These are phyloP conservation scores for Halictus quadricinctus DNA, from an alignment of 2,888 invertebrate genomes.

Conservation along the genomic window DNA sequence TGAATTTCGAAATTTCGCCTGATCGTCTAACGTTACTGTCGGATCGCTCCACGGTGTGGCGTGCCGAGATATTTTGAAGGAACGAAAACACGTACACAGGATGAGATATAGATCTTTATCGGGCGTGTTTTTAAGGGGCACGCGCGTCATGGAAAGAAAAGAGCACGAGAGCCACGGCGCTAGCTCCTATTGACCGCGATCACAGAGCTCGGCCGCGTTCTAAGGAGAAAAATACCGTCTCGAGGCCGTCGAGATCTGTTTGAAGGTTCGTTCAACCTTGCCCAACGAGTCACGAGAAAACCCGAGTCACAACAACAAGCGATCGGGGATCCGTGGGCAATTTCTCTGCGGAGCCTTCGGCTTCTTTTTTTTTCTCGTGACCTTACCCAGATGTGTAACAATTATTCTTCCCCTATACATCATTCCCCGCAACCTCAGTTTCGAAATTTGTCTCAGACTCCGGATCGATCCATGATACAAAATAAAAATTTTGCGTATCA, in stretches of 20 bases:
- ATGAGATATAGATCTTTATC: not conserved
- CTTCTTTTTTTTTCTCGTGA: not conserved
- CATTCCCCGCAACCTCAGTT: not conserved
- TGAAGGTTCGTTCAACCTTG: conserved; percentile 66
- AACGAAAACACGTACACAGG: not conserved
- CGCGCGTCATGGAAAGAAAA: not conserved
- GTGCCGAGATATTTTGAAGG: not conserved
- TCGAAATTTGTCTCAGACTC: not conserved
- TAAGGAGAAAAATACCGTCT: conserved; percentile 40
- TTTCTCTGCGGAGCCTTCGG: conserved; percentile 25
- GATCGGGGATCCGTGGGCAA: conserved; percentile 23
- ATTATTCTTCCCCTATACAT: not conserved
- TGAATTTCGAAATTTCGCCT: not conserved
- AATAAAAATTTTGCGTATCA: no score
- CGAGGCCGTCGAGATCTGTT: conserved; percentile 52
- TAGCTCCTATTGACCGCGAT: conserved; percentile 40
- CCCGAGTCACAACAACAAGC: conserved; percentile 9
- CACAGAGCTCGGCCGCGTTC: conserved; percentile 29
- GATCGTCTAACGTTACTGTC: no score
- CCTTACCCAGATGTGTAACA: not conserved
- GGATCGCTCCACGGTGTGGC: no score
- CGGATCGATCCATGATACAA: no score
- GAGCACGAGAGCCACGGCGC: not conserved
- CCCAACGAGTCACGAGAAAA: conserved; percentile 43
- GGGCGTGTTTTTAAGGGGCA: not conserved